Evolutionary conservation across 2,888 invertebrate species (phyloP).

Genomic region (Hermaeophaga mercurialis): DNA sequence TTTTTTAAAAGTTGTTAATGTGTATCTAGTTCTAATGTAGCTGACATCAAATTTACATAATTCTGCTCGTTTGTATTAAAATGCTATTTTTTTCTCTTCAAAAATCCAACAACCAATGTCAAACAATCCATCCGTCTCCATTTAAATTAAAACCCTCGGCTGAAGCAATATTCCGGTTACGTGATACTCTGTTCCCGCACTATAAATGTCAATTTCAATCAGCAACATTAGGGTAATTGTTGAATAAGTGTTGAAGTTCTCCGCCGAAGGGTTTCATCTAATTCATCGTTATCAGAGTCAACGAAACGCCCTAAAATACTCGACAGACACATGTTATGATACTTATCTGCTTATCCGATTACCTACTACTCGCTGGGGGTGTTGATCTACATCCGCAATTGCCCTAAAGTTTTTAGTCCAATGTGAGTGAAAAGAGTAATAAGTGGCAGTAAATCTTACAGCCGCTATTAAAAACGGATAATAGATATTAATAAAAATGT

Average conservation of each 20-base stretch:
- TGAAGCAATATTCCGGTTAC: background rate
- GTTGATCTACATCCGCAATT: constrained; percentile 28
- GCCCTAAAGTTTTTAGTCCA: constrained; percentile 13
- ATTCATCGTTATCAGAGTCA: constrained; percentile 39
- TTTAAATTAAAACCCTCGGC: background rate
- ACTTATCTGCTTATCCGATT: constrained; percentile 53
- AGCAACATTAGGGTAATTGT: constrained; percentile 33
- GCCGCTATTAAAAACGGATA: too few species aligned
- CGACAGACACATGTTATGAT: constrained; percentile 55
- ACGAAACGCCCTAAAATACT: constrained; percentile 46
- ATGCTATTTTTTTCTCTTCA: too few species aligned
- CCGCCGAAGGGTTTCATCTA: constrained; percentile 33
- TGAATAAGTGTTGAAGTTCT: constrained; percentile 36
- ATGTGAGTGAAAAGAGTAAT: too few species aligned
- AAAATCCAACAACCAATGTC: too few species aligned
- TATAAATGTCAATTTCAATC: constrained; percentile 34
- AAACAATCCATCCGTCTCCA: background rate
- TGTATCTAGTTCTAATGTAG: too few species aligned
- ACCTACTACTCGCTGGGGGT: constrained; percentile 38
- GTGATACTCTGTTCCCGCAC: constrained; percentile 10
- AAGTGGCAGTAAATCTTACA: too few species aligned
- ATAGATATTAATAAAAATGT: too few species aligned
- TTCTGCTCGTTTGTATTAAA: too few species aligned
- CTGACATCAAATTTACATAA: too few species aligned
- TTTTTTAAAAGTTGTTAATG: too few species aligned